A percentile compares a stretch with the other conserved stretches of the same genome.
phyloP scores from a whole-genome alignment of 2,888 invertebrate species.

The Eustalomyia histrio region DNA sequence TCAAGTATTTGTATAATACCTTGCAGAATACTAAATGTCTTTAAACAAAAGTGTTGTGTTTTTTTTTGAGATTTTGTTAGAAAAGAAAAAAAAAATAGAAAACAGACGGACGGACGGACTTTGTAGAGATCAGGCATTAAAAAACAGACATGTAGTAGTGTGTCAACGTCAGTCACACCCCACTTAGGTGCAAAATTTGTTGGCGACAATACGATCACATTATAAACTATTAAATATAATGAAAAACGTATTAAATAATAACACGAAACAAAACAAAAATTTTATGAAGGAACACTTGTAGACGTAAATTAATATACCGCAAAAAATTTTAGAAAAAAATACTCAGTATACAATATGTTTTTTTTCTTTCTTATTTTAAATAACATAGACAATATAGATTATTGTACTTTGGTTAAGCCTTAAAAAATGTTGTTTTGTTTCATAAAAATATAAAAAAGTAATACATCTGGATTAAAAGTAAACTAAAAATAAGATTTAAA shows the following conservation, averaged over 20 bases:
- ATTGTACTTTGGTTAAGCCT: background rate
- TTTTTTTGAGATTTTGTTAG: background rate
- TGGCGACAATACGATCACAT: conserved; percentile 54
- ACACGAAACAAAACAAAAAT: conserved; percentile 16
- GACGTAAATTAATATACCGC: conserved; percentile 28
- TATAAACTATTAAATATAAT: conserved; percentile 50
- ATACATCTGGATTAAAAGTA: background rate
- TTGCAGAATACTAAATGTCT: conserved; percentile 6
- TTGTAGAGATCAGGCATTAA: background rate
- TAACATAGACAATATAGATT: background rate
- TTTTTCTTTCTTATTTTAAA: background rate
- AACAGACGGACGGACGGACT: background rate
- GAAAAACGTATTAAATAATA: conserved; percentile 14
- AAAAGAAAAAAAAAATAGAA: background rate
- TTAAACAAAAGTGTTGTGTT: background rate
- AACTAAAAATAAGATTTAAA: background rate
- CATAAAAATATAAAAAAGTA: background rate
- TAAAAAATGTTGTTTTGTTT: background rate
- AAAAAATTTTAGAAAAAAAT: background rate
- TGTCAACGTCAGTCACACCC: conserved; percentile 54
- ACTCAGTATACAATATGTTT: background rate
- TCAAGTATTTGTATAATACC: background rate
- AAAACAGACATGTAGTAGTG: conserved; percentile 1
- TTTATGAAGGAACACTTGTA: conserved; percentile 14
- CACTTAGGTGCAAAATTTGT: conserved; percentile 51